A percentile compares a stretch with the other conserved stretches of the same genome.
phyloP scores from a whole-genome alignment of 2,113 vertebrate species.

The Hemibagrus wyckioides region DNA sequence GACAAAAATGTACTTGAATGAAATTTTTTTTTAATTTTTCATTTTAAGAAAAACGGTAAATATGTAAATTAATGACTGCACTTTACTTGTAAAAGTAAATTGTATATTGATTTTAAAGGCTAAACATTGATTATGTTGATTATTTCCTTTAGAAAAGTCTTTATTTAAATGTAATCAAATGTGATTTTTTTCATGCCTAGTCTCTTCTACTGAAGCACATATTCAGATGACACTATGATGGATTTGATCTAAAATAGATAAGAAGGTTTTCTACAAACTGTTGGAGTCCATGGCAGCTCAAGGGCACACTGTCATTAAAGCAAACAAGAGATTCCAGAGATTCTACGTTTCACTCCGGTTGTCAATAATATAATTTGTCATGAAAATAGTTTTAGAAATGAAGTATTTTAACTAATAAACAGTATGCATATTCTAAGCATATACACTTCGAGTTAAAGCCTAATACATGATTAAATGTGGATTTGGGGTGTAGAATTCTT shows the following conservation, averaged over 20 bases:
- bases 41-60: background rate
- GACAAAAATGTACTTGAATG: background rate
- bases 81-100: background rate
- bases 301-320: background rate
- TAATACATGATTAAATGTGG: conserved; percentile 2
- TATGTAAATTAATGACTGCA: background rate
- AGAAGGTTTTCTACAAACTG: background rate
- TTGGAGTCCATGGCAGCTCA: background rate
- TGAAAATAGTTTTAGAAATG: background rate
- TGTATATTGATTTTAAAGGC: background rate
- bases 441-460: background rate
- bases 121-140: background rate
- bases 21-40: background rate
- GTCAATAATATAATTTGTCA: background rate
- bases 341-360: background rate
- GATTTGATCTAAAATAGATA: background rate
- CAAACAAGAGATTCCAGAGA: background rate
- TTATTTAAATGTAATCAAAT: too few relatives aligned
- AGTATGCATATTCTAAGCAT: background rate
- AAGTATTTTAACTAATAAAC: background rate
- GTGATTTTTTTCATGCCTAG: background rate
- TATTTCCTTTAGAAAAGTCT: too few relatives aligned
- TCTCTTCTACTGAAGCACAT: background rate
- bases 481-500: background rate
- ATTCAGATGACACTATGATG: background rate